Conservation (phyloP, 2,113 vertebrate genomes). For the Prionailurus viverrinus region DNA sequence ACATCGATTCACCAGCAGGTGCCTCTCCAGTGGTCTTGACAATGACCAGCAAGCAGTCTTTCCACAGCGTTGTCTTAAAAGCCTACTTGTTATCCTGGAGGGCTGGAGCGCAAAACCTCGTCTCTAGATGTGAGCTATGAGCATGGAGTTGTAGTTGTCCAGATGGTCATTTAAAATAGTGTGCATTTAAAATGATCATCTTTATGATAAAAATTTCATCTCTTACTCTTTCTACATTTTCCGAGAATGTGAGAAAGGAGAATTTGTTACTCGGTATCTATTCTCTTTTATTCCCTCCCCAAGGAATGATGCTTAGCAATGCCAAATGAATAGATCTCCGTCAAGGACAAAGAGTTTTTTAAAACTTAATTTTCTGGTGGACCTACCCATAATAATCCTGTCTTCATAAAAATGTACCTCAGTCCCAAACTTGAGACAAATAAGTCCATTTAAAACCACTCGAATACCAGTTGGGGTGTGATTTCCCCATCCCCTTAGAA, state of each 20-base stretch:
- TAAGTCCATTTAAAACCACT: neutral
- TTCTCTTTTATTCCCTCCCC: neutral
- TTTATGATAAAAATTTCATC: neutral
- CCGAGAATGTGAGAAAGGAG: conserved; percentile 3
- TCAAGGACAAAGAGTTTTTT: conserved; percentile 26
- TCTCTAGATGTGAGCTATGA: neutral
- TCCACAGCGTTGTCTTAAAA: conserved; percentile 13
- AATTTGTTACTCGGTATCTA: neutral
- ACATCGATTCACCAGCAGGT: conserved; percentile 46
- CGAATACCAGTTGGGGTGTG: neutral
- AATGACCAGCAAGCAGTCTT: neutral
- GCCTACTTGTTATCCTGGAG: neutral
- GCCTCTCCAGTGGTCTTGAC: conserved; percentile 38
- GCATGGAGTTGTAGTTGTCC: neutral
- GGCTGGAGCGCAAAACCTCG: neutral
- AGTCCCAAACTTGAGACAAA: neutral
- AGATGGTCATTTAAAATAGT: conserved; percentile 57
- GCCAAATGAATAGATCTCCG: neutral
- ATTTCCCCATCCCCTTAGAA: neutral
- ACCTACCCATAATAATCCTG: neutral
- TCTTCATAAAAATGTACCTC: neutral
- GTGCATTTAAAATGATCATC: conserved; percentile 11
- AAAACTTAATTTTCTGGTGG: conserved; percentile 55
- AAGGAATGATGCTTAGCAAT: neutral
- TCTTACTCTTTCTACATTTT: neutral